Evolutionary conservation across 2,113 vertebrate genomes (phyloP).

Genomic region (Lepus americanus): DNA sequence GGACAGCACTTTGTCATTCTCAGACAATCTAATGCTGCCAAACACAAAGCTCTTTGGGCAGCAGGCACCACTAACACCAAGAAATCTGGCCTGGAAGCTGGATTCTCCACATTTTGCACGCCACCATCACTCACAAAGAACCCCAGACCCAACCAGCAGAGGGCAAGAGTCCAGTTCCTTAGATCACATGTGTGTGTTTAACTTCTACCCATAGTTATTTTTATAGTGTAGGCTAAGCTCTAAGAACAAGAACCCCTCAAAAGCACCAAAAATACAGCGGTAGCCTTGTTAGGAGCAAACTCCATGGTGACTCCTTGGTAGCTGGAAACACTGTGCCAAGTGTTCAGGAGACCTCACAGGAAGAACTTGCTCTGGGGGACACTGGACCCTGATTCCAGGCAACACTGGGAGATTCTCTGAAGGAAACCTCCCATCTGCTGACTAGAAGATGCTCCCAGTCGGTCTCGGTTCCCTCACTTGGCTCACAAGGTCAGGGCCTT

Average conservation of each 20-base stretch:
- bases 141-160: not conserved
- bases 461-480: not conserved
- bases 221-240: not conserved
- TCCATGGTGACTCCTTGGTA: not conserved
- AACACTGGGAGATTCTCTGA: not conserved
- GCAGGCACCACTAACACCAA: not conserved
- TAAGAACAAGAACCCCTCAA: not conserved
- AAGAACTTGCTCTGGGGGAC: not conserved
- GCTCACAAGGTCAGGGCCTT: not conserved
- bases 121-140: not conserved
- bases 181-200: not conserved
- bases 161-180: not conserved
- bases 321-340: not conserved
- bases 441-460: not conserved
- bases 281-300: not conserved
- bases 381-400: not conserved
- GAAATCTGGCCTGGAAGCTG: not conserved
- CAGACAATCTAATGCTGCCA: not conserved
- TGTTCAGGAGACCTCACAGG: not conserved
- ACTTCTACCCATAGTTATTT: not conserved
- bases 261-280: not conserved
- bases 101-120: not conserved
- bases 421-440: not conserved
- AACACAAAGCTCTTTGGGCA: not conserved
- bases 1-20: not conserved